Base-by-base conservation (phyloP, 2,888 invertebrate genomes). In the Ophion costatus region DNA sequence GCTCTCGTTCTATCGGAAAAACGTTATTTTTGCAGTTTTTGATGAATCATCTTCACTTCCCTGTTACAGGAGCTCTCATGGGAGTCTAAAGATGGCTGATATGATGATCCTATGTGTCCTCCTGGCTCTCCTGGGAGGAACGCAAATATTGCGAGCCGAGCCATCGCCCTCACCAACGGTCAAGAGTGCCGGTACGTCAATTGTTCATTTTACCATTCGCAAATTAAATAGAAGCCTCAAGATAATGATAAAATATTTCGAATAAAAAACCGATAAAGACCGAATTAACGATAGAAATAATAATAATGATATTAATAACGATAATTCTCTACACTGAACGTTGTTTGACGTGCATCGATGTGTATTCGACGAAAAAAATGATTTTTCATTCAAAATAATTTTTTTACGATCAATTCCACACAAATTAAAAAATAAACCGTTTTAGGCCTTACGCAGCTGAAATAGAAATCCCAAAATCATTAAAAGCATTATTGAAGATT, bases 51-150 rank as follows among this genome's bases (percentile, higher is more conserved):
- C 59, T 11, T 45, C 14, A n/a, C 71, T 80, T 87, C 61, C 69
- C 59, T 86, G 71, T 91, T 92, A 57, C 88, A 92, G 91, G 85
- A 88, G 84, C 86, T 89, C 90, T 87, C 89, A 93, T 93, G 93
- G 93, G 89, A 89, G 88, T 88, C 84, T 90, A 87, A 92, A 87
- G 81, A 93, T 92, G 92, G 89, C 88, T 90, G 90, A 88, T 81
- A 91, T 91, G 91, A 90, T 89, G 89, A 88, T 91, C 88, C 89
- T 92, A 88, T 91, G 90, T 85, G 87, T 91, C 76, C 87, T 91
- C 84, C 86, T 93, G 89, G 90, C 91, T 83, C 89, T 93, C 87
- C 89, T 93, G 85, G 93, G 93, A 89, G 89, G 92, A 88, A 91
- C 91, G 73, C 92, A 92, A 78, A 88, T 91, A 22, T 88, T 92